Base-by-base conservation (phyloP, 92 coral and sea anemone species). In the Galaxea fascicularis region DNA sequence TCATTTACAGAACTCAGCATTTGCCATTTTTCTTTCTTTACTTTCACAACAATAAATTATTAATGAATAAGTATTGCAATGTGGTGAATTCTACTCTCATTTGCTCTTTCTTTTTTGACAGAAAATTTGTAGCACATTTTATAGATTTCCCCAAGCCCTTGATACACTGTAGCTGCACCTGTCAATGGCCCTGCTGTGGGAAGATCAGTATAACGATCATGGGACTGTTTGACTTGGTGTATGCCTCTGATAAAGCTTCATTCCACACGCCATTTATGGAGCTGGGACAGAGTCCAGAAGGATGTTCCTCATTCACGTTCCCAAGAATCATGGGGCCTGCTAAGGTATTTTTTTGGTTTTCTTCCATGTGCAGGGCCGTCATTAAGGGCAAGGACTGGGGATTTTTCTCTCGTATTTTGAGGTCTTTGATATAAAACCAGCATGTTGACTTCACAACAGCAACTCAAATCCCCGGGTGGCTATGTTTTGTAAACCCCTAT, bases 131-230 rank as follows among this genome's bases (percentile, higher is more conserved):
- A 6, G 69, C 80, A 35, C 82, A 94, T 21, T 96, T 96, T 77
- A 96, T 96, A 71, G 98, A 96, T 86, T 96, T 92, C 63, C 99
- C 99, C 20, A 96, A 96, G 84, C 99, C 99, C 13, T 87, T 96
- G 62, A 87, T 96, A 31, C n/a, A n/a, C n/a, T n/a, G n/a, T 96
- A 31, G 99, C 99, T 3, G 99, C 99, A 0, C 98, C 99, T 4
- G 92, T 96, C 45, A 96, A 96, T 89, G 99, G 99, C 0, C 99
- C 99, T 18, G 99, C 99, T 4, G 95, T 96, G 25, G 99, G 99
- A 11, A 93, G 94, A 35, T 84, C 99, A 8, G 99, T 96, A n/a
- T 96, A n/a, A 96, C 99, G 14, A 29, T 87, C 20, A 90, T 96
- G 64, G 95, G 95, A 12, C 76, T 96, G 76, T 90, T 96, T 85